Conservation (phyloP, 2,888 invertebrate genomes). For the Sphinx pinastri region DNA sequence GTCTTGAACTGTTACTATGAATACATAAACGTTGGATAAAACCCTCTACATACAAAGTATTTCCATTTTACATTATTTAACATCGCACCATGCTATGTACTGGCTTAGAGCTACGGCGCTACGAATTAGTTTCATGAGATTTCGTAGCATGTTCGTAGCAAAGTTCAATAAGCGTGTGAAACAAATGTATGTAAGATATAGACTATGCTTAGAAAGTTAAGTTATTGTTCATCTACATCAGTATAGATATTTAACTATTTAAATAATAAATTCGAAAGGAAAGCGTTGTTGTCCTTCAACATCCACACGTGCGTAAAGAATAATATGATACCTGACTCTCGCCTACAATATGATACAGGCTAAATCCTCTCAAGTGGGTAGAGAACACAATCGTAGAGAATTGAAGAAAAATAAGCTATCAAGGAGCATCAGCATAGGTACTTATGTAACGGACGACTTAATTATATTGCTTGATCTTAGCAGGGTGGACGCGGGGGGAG, state of each 20-base stretch:
- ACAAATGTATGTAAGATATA: background rate
- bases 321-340: background rate
- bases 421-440: slow-evolving; percentile 47
- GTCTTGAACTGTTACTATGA: slow-evolving; percentile 69
- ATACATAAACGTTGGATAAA: slow-evolving; percentile 69
- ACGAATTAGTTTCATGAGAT: slow-evolving; percentile 34
- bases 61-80: slow-evolving; percentile 41
- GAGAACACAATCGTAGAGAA: background rate
- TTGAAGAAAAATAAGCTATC: slow-evolving; percentile 34
- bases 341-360: background rate
- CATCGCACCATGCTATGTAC: slow-evolving; percentile 32
- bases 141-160: slow-evolving; percentile 31
- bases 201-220: background rate
- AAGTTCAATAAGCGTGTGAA: background rate
- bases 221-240: background rate
- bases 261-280: background rate
- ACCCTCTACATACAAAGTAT: slow-evolving; percentile 53
- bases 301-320: background rate
- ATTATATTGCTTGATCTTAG: slow-evolving; percentile 81
- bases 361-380: slow-evolving; percentile 10
- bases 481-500: slow-evolving; percentile 47
- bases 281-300: background rate
- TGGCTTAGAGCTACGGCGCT: slow-evolving; percentile 37
- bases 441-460: slow-evolving; percentile 69
- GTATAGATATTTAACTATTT: too few species aligned